Evolutionary conservation across 2,888 invertebrate genomes (phyloP).

Genomic region (Portevinia maculata): DNA sequence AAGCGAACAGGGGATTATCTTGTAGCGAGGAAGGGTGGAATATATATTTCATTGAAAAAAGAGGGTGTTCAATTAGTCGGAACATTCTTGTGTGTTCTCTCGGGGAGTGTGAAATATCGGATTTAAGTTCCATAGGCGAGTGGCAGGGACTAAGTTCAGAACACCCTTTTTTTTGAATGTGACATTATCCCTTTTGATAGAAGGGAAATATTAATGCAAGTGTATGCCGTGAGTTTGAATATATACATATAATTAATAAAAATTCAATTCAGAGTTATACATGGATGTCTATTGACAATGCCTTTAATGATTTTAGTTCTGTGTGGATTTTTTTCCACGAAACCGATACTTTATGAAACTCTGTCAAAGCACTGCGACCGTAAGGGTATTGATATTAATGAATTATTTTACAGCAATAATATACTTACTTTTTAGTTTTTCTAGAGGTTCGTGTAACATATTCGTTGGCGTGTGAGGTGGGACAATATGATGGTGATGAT

Average conservation of each 20-base stretch:
- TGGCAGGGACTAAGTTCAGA: slow-evolving; percentile 36
- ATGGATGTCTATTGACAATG: slow-evolving; percentile 41
- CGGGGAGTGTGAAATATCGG: slow-evolving; percentile 52
- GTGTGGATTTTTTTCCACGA: slow-evolving; percentile 9
- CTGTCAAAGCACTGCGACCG: slow-evolving; percentile 11
- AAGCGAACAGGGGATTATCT: slow-evolving; percentile 40
- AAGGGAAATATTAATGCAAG: slow-evolving; percentile 69
- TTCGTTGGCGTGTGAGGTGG: slow-evolving; percentile 84
- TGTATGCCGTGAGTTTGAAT: slow-evolving; percentile 42
- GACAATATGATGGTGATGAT: slow-evolving; percentile 85
- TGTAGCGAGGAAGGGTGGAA: slow-evolving; percentile 16
- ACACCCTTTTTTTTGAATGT: slow-evolving; percentile 23
- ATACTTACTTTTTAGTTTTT: slow-evolving; percentile 88
- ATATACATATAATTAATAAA: slow-evolving; percentile 42
- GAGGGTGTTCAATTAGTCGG: slow-evolving; percentile 64
- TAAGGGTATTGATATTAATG: slow-evolving; percentile 23
- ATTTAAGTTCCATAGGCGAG: slow-evolving; percentile 14
- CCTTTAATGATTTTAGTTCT: neutral
- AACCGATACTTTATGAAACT: neutral
- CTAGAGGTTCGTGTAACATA: slow-evolving; percentile 86
- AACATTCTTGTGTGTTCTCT: slow-evolving; percentile 57
- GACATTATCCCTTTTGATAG: neutral
- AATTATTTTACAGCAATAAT: slow-evolving; percentile 19
- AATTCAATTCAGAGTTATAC: slow-evolving; percentile 33
- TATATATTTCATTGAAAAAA: slow-evolving; percentile 12